Conservation (phyloP, 2,113 vertebrate genomes). For the Oncorhynchus gorbuscha region DNA sequence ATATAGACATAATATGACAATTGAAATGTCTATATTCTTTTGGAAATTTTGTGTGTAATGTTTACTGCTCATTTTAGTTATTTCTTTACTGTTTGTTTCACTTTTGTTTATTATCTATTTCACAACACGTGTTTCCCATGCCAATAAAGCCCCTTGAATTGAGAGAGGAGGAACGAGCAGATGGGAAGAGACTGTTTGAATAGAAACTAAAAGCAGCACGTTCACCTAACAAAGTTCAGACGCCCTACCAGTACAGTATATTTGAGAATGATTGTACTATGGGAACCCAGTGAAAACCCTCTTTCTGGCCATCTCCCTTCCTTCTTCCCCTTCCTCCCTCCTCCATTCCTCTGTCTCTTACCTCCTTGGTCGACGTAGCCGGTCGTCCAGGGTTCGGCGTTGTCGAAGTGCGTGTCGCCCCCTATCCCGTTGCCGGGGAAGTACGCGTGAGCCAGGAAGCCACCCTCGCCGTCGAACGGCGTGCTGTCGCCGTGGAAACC, state of each 20-base stretch:
- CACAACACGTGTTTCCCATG: too few relatives aligned
- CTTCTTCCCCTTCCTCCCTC: background rate
- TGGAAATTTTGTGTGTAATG: too few relatives aligned
- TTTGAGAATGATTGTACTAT: background rate
- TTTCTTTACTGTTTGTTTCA: too few relatives aligned
- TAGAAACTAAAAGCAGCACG: background rate
- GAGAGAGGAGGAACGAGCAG: background rate
- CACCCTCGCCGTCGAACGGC: constrained; percentile 88
- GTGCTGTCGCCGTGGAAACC: constrained; percentile 92
- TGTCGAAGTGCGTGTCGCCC: constrained; percentile 91
- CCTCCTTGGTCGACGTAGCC: constrained; percentile 81
- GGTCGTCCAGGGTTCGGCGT: constrained; percentile 87
- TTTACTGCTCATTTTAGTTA: too few relatives aligned
- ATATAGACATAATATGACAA: too few relatives aligned
- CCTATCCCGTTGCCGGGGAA: constrained; percentile 89
- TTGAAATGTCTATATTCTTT: too few relatives aligned
- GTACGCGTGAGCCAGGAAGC: constrained; percentile 90
- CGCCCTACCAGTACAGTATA: background rate
- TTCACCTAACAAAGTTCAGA: constrained; percentile 6
- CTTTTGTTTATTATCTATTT: too few relatives aligned
- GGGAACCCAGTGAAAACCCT: background rate
- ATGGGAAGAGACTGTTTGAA: background rate
- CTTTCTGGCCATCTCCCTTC: background rate
- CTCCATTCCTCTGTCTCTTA: constrained; percentile 50
- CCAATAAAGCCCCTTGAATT: too few relatives aligned